Evolutionary conservation across 2,113 vertebrate species (phyloP), one percentile per base, ranked within the genome.

Genomic region (Chionomys nivalis): DNA sequence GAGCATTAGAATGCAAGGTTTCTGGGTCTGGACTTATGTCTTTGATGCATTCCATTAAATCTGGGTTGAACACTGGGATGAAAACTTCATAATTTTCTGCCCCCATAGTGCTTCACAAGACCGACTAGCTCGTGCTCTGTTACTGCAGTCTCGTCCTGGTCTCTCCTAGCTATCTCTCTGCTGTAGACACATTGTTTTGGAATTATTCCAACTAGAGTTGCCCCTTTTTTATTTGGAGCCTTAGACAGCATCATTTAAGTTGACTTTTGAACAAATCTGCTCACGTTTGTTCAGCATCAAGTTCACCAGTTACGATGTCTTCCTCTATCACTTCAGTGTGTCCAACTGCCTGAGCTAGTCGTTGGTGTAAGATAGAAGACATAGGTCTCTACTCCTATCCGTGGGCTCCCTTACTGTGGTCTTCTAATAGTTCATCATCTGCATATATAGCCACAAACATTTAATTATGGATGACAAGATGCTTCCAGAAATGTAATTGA

Each of bases 381-480:
- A 5, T 19, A 70, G 42, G 52, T 6, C 5, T 75, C 26, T 68
- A 23, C n/a, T 93, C 73, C 55, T 28, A 68, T 4, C 10, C 47
- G 0, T 77, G 24, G 12, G 47, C 33, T 68, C 90, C n/a, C 28
- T 65, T 7, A 4, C 82, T n/a, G 21, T 87, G 42, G 12, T 26
- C n/a, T 85, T 73, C 93, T 21, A 61, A 52, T 12, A 42, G 10
- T 61, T 73, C 36, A 82, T 28, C 47, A 75, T 77, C 10, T 47
- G 63, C 16, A 77, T 55, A 49, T 82, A 68, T 16, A 76, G 87
- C 28, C 52, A 94, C 36, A 61, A 44, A 68, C 87, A 93, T 24
- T 93, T 95, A 91, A 94, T 81, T 88, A 81, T n/a, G 42, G 61
- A 66, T 87, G 90, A 76, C 33, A 89, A 89, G 52, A 55, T 75